Percentiles rank a stretch among this genome's conserved stretches.
These are phyloP conservation scores for Thripadectes ignobilis DNA, from an alignment of 2,797 vertebrate genomes.

Conservation along the genomic window DNA sequence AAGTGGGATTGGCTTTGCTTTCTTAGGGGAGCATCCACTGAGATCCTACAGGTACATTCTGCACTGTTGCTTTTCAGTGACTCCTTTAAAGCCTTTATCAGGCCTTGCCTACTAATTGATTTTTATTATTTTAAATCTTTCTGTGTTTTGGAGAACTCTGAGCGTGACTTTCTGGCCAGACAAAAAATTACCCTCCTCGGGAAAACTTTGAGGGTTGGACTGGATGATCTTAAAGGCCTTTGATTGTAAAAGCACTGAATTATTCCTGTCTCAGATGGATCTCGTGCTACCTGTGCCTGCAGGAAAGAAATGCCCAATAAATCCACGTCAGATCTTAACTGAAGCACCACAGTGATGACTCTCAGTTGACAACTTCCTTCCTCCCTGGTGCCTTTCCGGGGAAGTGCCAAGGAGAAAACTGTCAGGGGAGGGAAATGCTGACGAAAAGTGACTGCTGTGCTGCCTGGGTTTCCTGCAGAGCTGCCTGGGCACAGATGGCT, in stretches of 20 bases:
- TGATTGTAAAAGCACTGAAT: background rate
- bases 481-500: constrained; percentile 85
- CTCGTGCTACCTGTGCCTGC: background rate
- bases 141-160: background rate
- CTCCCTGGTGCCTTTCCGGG: background rate
- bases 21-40: background rate
- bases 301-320: constrained; percentile 27
- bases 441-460: constrained; percentile 26
- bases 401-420: constrained; percentile 60
- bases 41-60: background rate
- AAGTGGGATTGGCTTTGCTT: background rate
- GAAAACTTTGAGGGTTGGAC: background rate
- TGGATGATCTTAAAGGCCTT: background rate
- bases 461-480: constrained; percentile 72
- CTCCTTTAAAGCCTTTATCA: background rate
- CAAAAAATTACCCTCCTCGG: background rate
- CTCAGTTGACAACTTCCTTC: constrained; percentile 30
- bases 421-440: constrained; percentile 19
- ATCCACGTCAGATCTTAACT: background rate
- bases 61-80: background rate
- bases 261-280: background rate
- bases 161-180: background rate
- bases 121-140: background rate
- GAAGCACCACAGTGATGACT: background rate
- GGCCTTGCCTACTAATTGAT: background rate